Evolutionary conservation across 2,888 invertebrate species (phyloP).

Genomic region (Melieria crassipennis): DNA sequence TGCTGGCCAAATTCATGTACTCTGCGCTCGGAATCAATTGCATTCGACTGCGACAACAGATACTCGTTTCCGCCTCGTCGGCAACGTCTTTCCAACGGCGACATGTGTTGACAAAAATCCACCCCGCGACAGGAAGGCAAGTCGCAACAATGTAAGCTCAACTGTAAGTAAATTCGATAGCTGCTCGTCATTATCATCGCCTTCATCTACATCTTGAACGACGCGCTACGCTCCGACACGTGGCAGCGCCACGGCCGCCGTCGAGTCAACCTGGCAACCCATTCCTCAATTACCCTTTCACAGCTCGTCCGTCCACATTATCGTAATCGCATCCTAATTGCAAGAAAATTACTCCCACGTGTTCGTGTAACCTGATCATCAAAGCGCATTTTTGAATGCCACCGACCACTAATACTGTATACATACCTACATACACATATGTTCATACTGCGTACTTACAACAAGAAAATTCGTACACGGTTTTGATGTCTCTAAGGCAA

Average conservation of each 20-base stretch:
- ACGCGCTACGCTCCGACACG: slow-evolving; percentile 16
- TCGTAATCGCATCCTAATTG: slow-evolving; percentile 66
- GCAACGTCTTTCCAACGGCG: background rate
- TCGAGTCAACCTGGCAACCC: slow-evolving; percentile 40
- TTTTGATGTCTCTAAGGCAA: background rate
- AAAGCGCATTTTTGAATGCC: slow-evolving; percentile 35
- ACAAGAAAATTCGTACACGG: background rate
- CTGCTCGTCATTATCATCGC: background rate
- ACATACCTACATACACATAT: too few relatives aligned
- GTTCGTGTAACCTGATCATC: slow-evolving; percentile 64
- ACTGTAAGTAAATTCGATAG: background rate
- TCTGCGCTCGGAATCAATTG: slow-evolving; percentile 23
- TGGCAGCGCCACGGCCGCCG: slow-evolving; percentile 18
- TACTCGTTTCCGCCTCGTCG: slow-evolving; percentile 19
- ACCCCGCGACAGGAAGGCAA: slow-evolving; percentile 28
- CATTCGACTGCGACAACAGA: slow-evolving; percentile 6
- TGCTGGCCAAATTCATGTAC: slow-evolving; percentile 50
- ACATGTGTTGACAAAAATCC: slow-evolving; percentile 12
- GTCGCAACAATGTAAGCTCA: background rate
- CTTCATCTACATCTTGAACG: background rate
- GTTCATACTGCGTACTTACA: too few relatives aligned
- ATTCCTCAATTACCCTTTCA: slow-evolving; percentile 65
- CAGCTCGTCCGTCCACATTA: slow-evolving; percentile 49
- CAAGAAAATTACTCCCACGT: slow-evolving; percentile 66
- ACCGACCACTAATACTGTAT: background rate